phyloP scores from a whole-genome alignment of 2,113 vertebrate genomes.

The Amphiprion ocellaris region DNA sequence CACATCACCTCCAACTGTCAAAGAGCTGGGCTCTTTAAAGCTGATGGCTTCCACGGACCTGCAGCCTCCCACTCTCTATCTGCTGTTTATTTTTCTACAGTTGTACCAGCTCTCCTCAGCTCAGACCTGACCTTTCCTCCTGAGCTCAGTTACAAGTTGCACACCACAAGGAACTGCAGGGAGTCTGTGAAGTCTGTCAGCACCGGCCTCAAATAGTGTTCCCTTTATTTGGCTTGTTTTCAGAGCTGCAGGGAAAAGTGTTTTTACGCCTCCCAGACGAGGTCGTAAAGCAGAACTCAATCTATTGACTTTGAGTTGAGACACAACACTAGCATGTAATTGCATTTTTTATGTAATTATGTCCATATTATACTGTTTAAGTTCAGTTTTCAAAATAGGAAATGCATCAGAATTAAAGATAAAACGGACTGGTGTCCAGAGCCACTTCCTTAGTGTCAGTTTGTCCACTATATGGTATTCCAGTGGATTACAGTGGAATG shows the following conservation, averaged over 20 bases:
- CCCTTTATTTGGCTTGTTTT: slow-evolving; percentile 29
- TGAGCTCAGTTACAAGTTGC: slow-evolving; percentile 51
- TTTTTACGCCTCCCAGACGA: slow-evolving; percentile 6
- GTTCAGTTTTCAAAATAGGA: too few species aligned
- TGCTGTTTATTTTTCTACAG: slow-evolving; percentile 76
- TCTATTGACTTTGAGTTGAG: slow-evolving; percentile 11
- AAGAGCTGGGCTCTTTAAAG: slow-evolving; percentile 40
- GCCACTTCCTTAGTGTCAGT: too few species aligned
- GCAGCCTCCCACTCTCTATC: slow-evolving; percentile 28
- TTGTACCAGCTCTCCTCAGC: slow-evolving; percentile 51
- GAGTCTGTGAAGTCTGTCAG: slow-evolving; percentile 51
- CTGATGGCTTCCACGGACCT: slow-evolving; percentile 38
- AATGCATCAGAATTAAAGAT: too few species aligned
- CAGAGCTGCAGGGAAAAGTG: slow-evolving; percentile 29
- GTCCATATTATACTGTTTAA: too few species aligned
- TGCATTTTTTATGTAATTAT: not conserved
- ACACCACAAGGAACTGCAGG: slow-evolving; percentile 51
- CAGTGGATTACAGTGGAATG: too few species aligned
- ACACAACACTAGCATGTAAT: slow-evolving; percentile 11
- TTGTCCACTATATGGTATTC: too few species aligned
- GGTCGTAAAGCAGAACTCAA: slow-evolving; percentile 2
- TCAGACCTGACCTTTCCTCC: slow-evolving; percentile 71
- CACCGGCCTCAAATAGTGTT: slow-evolving; percentile 38
- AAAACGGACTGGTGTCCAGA: too few species aligned
- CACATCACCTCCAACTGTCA: slow-evolving; percentile 44